Conservation (phyloP, 92 coral and sea anemone genomes). For the Phymanthus crucifer region DNA sequence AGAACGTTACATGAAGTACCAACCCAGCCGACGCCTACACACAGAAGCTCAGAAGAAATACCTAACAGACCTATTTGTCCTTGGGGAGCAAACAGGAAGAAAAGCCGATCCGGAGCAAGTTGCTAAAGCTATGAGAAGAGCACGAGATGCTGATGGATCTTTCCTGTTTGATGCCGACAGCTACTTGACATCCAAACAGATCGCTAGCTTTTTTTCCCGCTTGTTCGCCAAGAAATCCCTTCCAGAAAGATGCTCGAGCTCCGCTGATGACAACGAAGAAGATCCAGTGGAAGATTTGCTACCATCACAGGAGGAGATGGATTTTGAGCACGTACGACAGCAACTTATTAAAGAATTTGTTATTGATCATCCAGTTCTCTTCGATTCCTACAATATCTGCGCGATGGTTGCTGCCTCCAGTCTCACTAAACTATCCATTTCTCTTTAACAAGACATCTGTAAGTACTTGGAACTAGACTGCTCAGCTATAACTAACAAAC, state of each 20-base stretch:
- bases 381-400: conserved; percentile 6
- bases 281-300: conserved; percentile 21
- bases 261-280: conserved; percentile 10
- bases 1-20: too few species aligned
- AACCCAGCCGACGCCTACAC: conserved; percentile 29
- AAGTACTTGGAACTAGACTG: neutral
- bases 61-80: conserved; percentile 31
- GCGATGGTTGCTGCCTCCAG: neutral
- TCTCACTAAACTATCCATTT: neutral
- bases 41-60: conserved; percentile 43
- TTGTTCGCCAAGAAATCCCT: conserved; percentile 36
- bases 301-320: neutral
- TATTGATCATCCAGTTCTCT: neutral
- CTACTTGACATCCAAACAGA: conserved; percentile 45
- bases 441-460: neutral
- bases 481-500: neutral
- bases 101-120: conserved; percentile 40
- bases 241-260: neutral
- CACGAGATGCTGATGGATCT: conserved; percentile 40
- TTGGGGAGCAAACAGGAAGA: conserved; percentile 47
- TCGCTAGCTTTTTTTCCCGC: conserved; percentile 51
- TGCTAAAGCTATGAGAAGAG: conserved; percentile 45
- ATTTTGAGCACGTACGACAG: neutral
- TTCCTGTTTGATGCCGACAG: conserved; percentile 18
- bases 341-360: neutral